Evolutionary conservation across 2,888 invertebrate species (phyloP).

Genomic region (Mactromeris polynyma): DNA sequence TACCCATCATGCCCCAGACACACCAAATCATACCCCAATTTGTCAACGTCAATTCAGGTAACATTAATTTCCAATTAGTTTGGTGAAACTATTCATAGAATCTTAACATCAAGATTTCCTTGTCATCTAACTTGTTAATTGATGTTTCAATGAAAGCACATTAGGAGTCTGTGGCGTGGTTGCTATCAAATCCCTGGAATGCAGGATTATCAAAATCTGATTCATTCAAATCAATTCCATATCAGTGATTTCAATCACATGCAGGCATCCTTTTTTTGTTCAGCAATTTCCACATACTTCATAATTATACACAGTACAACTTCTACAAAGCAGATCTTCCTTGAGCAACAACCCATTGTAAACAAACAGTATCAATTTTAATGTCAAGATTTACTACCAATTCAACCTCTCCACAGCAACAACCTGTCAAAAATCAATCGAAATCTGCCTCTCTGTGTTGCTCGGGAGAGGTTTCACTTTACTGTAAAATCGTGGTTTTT

Average conservation of each 20-base stretch:
- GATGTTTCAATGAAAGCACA: background rate
- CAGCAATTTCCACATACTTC: background rate
- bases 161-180: background rate
- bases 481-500: no score
- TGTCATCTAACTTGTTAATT: conserved; percentile 21
- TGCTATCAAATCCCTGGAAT: background rate
- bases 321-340: no score
- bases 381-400: no score
- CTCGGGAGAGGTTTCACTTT: no score
- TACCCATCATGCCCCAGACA: conserved; percentile 18
- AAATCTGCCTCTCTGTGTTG: no score
- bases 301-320: no score
- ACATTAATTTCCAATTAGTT: conserved; percentile 56
- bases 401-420: no score
- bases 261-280: background rate
- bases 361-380: no score
- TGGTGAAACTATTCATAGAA: conserved; percentile 3
- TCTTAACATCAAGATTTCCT: conserved; percentile 5
- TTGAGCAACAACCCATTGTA: no score
- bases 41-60: conserved; percentile 46
- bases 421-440: no score
- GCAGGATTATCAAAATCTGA: conserved; percentile 11
- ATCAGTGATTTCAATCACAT: background rate
- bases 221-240: conserved; percentile 1
- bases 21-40: conserved; percentile 34